Conservation (phyloP, 2,113 vertebrate species). For the Phoxinus phoxinus region DNA sequence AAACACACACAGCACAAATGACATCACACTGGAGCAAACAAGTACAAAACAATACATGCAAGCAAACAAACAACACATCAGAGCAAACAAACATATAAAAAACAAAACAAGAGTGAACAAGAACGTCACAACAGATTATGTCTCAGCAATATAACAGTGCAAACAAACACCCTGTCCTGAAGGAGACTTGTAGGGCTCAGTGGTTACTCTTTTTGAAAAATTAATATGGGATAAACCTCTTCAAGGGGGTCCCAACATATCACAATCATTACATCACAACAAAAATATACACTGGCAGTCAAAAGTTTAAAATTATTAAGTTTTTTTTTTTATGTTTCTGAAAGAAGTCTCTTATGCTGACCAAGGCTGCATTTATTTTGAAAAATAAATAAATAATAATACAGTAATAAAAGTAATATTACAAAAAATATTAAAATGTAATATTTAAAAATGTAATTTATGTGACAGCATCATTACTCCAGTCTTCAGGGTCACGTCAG, state of each 20-base stretch:
- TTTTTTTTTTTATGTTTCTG: no score
- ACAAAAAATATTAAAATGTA: no score
- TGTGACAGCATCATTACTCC: no score
- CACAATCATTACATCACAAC: not conserved
- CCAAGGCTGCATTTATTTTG: no score
- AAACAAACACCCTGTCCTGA: not conserved
- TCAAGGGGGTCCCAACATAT: not conserved
- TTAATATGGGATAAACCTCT: not conserved
- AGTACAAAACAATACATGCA: not conserved
- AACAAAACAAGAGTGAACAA: not conserved
- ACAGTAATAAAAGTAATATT: no score
- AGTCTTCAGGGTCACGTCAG: no score
- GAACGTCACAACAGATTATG: not conserved
- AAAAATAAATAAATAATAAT: no score
- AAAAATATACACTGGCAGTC: not conserved
- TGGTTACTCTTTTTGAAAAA: no score
- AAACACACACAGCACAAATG: conserved; percentile 11
- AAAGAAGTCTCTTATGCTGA: no score
- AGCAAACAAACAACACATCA: not conserved
- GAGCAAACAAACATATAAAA: conserved; percentile 11
- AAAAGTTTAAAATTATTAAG: no score
- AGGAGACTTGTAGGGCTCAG: not conserved
- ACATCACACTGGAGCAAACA: conserved; percentile 9
- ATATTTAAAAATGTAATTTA: no score
- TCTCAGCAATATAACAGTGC: not conserved